Evolutionary conservation across 2,797 vertebrate genomes (phyloP).

Genomic region (Periophthalmus magnuspinnatus): DNA sequence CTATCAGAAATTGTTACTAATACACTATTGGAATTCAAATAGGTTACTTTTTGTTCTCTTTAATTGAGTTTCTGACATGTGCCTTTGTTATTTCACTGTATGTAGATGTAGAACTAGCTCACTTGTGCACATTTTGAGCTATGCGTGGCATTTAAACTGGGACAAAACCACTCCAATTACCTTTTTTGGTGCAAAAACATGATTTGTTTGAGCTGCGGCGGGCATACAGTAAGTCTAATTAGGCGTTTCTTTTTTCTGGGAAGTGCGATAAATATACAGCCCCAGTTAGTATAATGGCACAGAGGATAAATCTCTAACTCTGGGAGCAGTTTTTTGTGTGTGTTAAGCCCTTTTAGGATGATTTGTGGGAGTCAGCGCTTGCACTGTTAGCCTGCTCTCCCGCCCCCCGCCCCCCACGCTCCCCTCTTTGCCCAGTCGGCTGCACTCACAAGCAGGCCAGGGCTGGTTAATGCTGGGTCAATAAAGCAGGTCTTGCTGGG

Average conservation of each 20-base stretch:
- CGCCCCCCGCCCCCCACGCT: conserved; percentile 30
- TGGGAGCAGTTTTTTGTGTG: conserved; percentile 61
- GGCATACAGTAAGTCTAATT: conserved; percentile 33
- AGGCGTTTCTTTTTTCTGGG: conserved; percentile 24
- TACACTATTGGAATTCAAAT: neutral
- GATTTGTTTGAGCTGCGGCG: conserved; percentile 29
- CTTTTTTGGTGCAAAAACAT: conserved; percentile 27
- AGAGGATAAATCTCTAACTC: conserved; percentile 68
- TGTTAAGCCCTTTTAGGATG: conserved; percentile 72
- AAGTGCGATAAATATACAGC: conserved; percentile 30
- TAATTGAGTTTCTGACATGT: conserved; percentile 17
- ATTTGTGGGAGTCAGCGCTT: conserved; percentile 67
- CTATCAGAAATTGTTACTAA: neutral
- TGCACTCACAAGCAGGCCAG: conserved; percentile 55
- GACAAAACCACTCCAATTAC: conserved; percentile 8
- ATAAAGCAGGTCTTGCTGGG: conserved; percentile 51
- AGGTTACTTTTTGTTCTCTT: conserved; percentile 3
- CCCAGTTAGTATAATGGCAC: conserved; percentile 64
- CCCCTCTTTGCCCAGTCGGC: conserved; percentile 37
- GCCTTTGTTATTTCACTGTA: conserved; percentile 10
- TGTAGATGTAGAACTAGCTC: neutral
- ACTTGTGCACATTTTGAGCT: conserved; percentile 18
- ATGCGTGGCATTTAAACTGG: conserved; percentile 9
- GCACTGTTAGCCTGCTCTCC: conserved; percentile 50
- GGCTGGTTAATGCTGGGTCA: conserved; percentile 67